A percentile compares a stretch with the other conserved stretches of the same genome.
phyloP scores from a whole-genome alignment of 2,797 vertebrate species.

The Botia kubotai region DNA sequence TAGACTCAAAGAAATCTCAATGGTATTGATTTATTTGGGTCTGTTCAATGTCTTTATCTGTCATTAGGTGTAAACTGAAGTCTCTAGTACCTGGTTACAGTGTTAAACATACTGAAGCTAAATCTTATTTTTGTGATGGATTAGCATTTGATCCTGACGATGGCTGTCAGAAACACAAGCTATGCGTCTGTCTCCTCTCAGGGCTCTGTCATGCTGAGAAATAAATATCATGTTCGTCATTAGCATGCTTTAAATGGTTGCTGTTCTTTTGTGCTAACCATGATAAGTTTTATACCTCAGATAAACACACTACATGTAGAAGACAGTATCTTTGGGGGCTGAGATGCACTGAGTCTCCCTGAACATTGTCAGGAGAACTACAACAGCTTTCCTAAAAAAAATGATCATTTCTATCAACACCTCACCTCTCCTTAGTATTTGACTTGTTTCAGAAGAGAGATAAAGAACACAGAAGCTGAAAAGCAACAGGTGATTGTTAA shows the following conservation, averaged over 20 bases:
- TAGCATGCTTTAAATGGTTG: slow-evolving; percentile 12
- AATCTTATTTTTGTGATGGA: background rate
- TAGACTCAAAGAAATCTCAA: background rate
- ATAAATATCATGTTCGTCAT: slow-evolving; percentile 32
- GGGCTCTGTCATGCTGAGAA: slow-evolving; percentile 15
- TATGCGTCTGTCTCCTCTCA: slow-evolving; percentile 15
- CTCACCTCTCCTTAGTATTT: background rate
- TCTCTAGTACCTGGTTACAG: background rate
- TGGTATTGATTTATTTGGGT: background rate
- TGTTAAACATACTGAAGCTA: background rate
- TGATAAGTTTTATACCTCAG: too few species aligned
- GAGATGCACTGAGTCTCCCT: background rate
- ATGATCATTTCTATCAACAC: background rate
- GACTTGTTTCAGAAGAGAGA: background rate
- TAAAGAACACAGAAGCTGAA: background rate
- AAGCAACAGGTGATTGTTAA: background rate
- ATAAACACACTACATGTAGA: background rate
- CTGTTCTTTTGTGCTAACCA: background rate
- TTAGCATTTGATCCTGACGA: slow-evolving; percentile 2
- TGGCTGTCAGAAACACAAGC: slow-evolving; percentile 22
- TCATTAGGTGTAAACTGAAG: background rate
- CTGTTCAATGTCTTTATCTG: background rate
- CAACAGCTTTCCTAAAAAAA: background rate
- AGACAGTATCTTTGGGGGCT: background rate
- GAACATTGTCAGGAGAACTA: background rate